A percentile compares a stretch with the other conserved stretches of the same genome.
Evolutionary conservation across 30 jellyfish, hydroid and myxozoan species (phyloP).

Genomic region (Cassiopea andromeda): DNA sequence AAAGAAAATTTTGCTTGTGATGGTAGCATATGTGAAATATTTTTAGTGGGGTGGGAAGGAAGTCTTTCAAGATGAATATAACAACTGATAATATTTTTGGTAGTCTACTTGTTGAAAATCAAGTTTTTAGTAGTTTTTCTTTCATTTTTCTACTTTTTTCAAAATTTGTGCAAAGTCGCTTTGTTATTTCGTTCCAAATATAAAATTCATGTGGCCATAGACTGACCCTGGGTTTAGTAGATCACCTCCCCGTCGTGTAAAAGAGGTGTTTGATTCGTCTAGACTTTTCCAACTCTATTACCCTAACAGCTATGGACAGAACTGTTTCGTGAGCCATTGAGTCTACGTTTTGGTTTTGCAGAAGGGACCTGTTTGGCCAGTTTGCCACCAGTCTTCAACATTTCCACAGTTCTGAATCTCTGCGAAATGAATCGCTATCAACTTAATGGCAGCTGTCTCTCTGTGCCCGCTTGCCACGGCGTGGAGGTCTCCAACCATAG

Average conservation of each 20-base stretch:
- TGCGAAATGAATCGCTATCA: not conserved
- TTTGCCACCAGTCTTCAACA: not conserved
- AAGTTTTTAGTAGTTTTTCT: too few relatives aligned
- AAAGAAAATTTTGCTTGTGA: too few relatives aligned
- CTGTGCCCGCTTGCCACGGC: not conserved
- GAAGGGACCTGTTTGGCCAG: not conserved
- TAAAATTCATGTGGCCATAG: not conserved
- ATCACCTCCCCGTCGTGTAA: not conserved
- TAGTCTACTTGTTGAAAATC: too few relatives aligned
- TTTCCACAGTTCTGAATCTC: not conserved
- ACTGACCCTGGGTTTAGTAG: not conserved
- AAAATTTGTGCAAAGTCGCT: too few relatives aligned
- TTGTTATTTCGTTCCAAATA: not conserved
- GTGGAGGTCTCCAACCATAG: not conserved
- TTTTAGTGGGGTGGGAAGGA: too few relatives aligned
- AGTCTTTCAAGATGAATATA: too few relatives aligned
- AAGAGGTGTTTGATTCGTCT: not conserved
- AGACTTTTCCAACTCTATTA: not conserved
- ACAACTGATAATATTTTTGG: too few relatives aligned
- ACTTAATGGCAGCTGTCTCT: not conserved
- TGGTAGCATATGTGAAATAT: too few relatives aligned
- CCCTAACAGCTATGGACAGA: not conserved
- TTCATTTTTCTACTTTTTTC: too few relatives aligned
- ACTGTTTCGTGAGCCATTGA: not conserved
- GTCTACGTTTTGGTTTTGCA: not conserved